Evolutionary conservation across 2,113 vertebrate species (phyloP), one percentile per base, ranked within the genome.

Genomic region (Osmerus mordax): DNA sequence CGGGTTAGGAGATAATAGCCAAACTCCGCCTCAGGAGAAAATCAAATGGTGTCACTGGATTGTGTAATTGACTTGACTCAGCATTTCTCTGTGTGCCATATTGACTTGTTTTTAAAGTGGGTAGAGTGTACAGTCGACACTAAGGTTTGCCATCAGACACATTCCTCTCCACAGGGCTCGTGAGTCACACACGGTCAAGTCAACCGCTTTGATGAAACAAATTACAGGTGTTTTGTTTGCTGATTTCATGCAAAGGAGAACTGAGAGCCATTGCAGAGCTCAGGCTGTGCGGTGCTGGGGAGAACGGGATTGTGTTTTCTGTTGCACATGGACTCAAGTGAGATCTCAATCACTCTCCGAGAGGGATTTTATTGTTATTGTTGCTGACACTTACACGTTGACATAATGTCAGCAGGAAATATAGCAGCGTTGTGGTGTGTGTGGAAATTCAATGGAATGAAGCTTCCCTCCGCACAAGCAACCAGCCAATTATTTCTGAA

Each of bases 401-500:
- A 89, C 87, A 89, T 81, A 78, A 67, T 89, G 88, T 89, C 87
- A 89, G 88, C 82, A 84, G 72, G 80, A 85, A 82, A 77, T 47
- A 19, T 88, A 83, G 86, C 87, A 87, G 86, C 76, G 82, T 41
- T 74, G 65, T 68, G 74, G 70, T 65, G n/a, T 73, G 79, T 60
- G 65, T 9, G 41, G 41, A 65, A 65, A 79, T 73, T 75, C 32
- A 60, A 28, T 74, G 68, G 78, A 81, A 81, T 78, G 75, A 59
- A 84, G 81, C 71, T 81, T 76, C 60, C 78, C 81, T 84, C 81
- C 79, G 83, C 82, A 83, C 82, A 74, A 80, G 77, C 53, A 85
- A 78, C 81, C 73, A 84, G 84, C 88, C 90, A 91, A 91, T 91
- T 91, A 91, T 90, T 91, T 90, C 78, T 87, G 84, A 89, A 90